Evolutionary conservation across 1,140 invertebrate genomes (phyloP).

Genomic region (Steinernema khuongi): DNA sequence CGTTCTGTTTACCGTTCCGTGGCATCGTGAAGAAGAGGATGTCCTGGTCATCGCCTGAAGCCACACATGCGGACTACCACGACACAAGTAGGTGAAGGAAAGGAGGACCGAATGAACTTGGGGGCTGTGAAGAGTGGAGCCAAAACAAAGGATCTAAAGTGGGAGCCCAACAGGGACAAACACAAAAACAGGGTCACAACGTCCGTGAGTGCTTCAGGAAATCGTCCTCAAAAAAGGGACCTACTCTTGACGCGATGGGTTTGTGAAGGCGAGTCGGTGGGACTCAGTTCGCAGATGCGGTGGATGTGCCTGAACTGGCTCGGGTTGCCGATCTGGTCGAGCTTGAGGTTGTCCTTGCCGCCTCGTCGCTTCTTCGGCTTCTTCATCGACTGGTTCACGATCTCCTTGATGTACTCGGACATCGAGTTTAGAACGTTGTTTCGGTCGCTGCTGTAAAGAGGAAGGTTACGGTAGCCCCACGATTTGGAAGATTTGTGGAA

Average conservation of each 20-base stretch:
- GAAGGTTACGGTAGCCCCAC: too few species aligned
- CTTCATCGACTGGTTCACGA: background rate
- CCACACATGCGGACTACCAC: background rate
- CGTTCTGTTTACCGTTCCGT: background rate
- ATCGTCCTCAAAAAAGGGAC: constrained; percentile 15
- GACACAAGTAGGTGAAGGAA: too few species aligned
- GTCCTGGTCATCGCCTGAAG: background rate
- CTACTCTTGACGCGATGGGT: constrained; percentile 21
- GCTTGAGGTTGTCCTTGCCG: too few species aligned
- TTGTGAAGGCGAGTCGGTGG: background rate
- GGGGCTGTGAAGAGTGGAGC: too few species aligned
- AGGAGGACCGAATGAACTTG: too few species aligned
- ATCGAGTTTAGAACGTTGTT: background rate
- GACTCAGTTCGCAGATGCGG: background rate
- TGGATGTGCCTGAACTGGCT: background rate
- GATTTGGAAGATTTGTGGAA: too few species aligned
- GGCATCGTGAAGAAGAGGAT: background rate
- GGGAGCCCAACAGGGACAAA: background rate
- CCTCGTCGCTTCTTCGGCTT: background rate
- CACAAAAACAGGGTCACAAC: background rate
- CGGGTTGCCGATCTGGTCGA: background rate
- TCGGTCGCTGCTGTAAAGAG: background rate
- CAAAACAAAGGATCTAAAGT: too few species aligned
- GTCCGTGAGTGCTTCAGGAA: too few species aligned
- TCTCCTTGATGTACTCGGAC: background rate